Evolutionary conservation across 2,113 vertebrate genomes (phyloP).

Genomic region (Sterrhoptilus dennistouni): DNA sequence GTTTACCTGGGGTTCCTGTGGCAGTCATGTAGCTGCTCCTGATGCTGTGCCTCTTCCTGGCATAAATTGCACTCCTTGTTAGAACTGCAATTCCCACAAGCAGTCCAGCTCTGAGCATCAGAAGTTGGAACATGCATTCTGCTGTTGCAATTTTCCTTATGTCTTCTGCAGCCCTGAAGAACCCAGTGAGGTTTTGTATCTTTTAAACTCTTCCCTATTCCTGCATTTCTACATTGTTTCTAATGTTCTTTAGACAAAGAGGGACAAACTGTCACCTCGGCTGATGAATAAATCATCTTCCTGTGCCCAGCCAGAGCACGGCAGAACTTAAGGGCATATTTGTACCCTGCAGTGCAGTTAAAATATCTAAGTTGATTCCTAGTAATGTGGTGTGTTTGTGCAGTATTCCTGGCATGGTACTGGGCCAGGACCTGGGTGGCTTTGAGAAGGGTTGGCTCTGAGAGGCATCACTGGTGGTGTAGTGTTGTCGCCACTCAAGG

Average conservation of each 20-base stretch:
- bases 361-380: not conserved
- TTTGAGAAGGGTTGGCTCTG: not conserved
- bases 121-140: not conserved
- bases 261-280: not conserved
- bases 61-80: not conserved
- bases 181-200: not conserved
- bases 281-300: conserved; percentile 11
- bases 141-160: not conserved
- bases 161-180: not conserved
- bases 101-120: not conserved
- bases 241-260: not conserved
- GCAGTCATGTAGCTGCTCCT: not conserved
- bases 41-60: not conserved
- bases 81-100: not conserved
- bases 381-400: not conserved
- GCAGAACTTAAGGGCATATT: not conserved
- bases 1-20: not conserved
- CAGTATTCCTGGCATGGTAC: not conserved
- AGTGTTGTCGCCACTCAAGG: rapidly evolving
- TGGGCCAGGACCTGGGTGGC: not conserved
- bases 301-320: not conserved
- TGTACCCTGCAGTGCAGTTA: not conserved
- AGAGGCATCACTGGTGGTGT: not conserved
- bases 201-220: not conserved
- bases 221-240: not conserved